These are phyloP conservation scores for Epirrhoe tristata DNA, from an alignment of 2,888 invertebrate species.

Conservation along the genomic window DNA sequence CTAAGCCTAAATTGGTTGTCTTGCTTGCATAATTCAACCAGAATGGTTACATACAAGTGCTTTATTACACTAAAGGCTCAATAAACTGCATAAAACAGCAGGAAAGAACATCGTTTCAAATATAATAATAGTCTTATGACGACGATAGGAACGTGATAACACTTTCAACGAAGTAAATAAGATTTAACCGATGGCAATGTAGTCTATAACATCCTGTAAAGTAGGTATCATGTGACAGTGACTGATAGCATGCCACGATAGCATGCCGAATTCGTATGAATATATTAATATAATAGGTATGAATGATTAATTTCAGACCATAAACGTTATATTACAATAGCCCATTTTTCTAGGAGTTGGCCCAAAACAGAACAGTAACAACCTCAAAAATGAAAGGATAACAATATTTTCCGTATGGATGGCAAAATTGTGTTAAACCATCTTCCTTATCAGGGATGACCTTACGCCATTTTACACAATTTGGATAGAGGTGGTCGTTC, in stretches of 20 bases:
- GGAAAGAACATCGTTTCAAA: slow-evolving; percentile 15
- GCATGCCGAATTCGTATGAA: not conserved
- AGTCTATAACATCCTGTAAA: slow-evolving; percentile 23
- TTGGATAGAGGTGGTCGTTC: not conserved
- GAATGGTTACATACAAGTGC: slow-evolving; percentile 22
- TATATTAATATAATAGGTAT: too few relatives aligned
- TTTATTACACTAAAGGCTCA: slow-evolving; percentile 20
- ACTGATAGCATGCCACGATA: slow-evolving; percentile 12
- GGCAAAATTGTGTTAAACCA: too few relatives aligned
- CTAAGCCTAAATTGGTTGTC: slow-evolving; percentile 8
- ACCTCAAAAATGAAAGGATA: too few relatives aligned
- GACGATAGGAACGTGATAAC: slow-evolving; percentile 29
- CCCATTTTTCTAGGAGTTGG: too few relatives aligned
- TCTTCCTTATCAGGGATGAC: too few relatives aligned
- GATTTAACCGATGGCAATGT: slow-evolving; percentile 20
- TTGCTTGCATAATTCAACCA: slow-evolving; percentile 22
- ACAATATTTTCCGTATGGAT: too few relatives aligned
- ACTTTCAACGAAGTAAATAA: slow-evolving; percentile 28
- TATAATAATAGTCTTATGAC: slow-evolving; percentile 26
- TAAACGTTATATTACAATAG: too few relatives aligned
- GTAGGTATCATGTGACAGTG: slow-evolving; percentile 6
- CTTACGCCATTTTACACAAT: not conserved
- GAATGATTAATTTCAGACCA: not conserved
- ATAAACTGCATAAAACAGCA: slow-evolving; percentile 20
- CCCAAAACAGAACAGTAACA: too few relatives aligned